Evolutionary conservation across 2,888 invertebrate genomes (phyloP).

Genomic region (Trachelus tabidus): DNA sequence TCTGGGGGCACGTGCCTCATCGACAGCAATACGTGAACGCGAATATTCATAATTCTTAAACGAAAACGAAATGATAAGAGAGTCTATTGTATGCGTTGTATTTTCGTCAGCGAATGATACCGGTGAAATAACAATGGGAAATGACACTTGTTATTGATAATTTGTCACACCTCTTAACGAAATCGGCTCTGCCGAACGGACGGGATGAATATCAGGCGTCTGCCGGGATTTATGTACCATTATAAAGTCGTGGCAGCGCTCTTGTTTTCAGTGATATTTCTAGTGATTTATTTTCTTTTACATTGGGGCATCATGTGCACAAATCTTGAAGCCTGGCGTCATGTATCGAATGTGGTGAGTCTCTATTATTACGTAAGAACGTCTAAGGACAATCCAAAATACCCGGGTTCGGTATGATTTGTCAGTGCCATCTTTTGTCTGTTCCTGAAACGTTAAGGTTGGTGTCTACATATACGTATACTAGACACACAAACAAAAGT

Average conservation of each 20-base stretch:
- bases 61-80: neutral
- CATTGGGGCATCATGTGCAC: constrained; percentile 72
- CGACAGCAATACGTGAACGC: neutral
- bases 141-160: neutral
- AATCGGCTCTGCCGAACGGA: neutral
- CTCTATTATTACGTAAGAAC: neutral
- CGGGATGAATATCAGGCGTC: constrained; percentile 53
- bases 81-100: neutral
- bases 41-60: neutral
- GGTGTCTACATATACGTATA: neutral
- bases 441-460: neutral
- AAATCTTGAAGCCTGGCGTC: constrained; percentile 70
- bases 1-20: neutral
- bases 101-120: neutral
- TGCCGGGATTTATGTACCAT: constrained; percentile 58
- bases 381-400: neutral
- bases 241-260: constrained; percentile 49
- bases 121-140: neutral
- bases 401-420: neutral
- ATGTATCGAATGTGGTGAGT: constrained; percentile 72
- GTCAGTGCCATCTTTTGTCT: neutral
- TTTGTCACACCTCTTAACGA: neutral
- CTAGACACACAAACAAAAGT: neutral
- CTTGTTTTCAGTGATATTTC: constrained; percentile 53
- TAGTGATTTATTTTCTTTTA: constrained; percentile 67